Base-by-base conservation (phyloP, 2,888 invertebrate genomes). In the Monochamus alternatus region DNA sequence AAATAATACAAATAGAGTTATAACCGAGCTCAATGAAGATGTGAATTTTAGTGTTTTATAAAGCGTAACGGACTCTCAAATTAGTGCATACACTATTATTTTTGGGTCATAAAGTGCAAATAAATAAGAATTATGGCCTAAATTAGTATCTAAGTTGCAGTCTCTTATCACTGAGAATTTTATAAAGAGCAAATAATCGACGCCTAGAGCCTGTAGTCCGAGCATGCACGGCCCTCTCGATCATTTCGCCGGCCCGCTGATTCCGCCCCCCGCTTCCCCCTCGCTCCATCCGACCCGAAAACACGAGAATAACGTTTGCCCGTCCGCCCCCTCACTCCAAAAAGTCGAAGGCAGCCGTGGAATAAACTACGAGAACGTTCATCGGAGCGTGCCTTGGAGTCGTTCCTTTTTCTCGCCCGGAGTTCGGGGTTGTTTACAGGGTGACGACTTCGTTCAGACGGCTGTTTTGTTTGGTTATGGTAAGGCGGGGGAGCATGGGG, bases 401-500 rank as follows among this genome's bases (percentile, higher is more conserved):
- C 72, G 63, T 68, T 52, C 68, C 58, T 47, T 52, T 68, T 74
- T 67, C 70, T 73, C 55, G 58, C 63, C 77, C 69, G 62, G 73
- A 47, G 69, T 60, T 59, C 9, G 69, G 69, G 74, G 79, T 75
- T 79, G 77, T 79, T 79, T 77, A 79, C 77, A 75, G 79, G 78
- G 81, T 81, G 83, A 81, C 82, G 80, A 78, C 82, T 80, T 81
- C 81, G 81, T 83, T 82, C 71, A 85, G 84, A 85, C 84, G 86
- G 84, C 84, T 84, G 62, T 79, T 78, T 77, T 85, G 84, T 87
- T 86, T 85, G 83, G 83, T 84, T 86, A 85, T 85, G 85, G 82
- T 84, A 85, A 86, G 81, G 80, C 82, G 80, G 47, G 60, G 60
- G 31, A 9, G 47, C 38, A 22, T 22, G 4, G 44, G 55, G 14